These are phyloP conservation scores for Pygmarrhopalites habei DNA, from an alignment of 1,140 invertebrate species.

Conservation along the genomic window DNA sequence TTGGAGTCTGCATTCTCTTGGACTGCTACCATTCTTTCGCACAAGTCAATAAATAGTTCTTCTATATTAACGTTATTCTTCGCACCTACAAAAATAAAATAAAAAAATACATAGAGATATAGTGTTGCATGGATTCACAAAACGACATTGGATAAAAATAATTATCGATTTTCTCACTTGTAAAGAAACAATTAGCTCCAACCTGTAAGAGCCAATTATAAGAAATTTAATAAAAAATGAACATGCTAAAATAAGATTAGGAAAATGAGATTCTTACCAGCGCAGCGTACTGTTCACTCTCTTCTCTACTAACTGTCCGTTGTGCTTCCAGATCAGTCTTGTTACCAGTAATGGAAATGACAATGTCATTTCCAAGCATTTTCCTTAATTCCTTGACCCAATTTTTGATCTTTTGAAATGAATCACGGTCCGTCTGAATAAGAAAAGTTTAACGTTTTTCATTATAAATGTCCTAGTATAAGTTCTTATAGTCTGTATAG, in stretches of 20 bases:
- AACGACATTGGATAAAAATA: too few relatives aligned
- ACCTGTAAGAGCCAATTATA: too few relatives aligned
- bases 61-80: constrained; percentile 89
- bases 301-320: constrained; percentile 69
- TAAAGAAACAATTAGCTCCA: too few relatives aligned
- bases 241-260: too few relatives aligned
- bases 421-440: constrained; percentile 95
- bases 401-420: constrained; percentile 94
- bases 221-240: too few relatives aligned
- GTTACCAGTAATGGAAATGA: constrained; percentile 90
- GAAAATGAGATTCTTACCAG: constrained; percentile 91
- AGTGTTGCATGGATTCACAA: too few relatives aligned
- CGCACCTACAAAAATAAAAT: constrained; percentile 90
- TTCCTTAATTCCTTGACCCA: constrained; percentile 97
- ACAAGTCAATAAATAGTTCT: constrained; percentile 83
- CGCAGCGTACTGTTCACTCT: constrained; percentile 83
- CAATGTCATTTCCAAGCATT: constrained; percentile 89
- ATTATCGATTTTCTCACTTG: too few relatives aligned
- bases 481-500: constrained; percentile 67
- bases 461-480: neutral
- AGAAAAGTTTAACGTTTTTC: constrained; percentile 48
- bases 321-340: constrained; percentile 94
- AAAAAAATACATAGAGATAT: too few relatives aligned
- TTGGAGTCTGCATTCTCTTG: constrained; percentile 44
- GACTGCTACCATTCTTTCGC: constrained; percentile 58